Evolutionary conservation across 92 coral and sea anemone genomes (phyloP), one percentile per base, ranked within the genome.

Genomic region (Umimayanthus kanabou): DNA sequence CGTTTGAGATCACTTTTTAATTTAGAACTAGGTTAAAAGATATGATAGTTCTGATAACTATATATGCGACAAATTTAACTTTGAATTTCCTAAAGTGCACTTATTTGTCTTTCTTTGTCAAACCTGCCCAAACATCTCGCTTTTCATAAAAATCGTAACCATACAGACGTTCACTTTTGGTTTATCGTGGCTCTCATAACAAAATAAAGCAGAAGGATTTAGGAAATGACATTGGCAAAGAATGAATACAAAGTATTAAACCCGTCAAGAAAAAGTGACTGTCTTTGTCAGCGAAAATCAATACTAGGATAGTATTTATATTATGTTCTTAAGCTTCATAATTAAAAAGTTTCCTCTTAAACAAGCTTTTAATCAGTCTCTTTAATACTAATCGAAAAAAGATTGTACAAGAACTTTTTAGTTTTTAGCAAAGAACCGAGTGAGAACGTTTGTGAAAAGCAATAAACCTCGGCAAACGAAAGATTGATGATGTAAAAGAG

Each of bases 261-360:
- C 64, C 66, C 73, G 87, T 83, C 87, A 83, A 45, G 40, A 72
- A 70, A 83, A 66, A 83, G 18, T 83, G 87, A 69, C 87, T 83
- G 5, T 67, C 11, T 69, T 83, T 83, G 87, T 83, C 71, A 43
- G 22, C 4, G 42, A 83, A 67, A 71, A 70, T 83, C 65, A 83
- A 83, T 74, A 83, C 8, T 20, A 45, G 28, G 20, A 83, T 69
- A 69, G 87, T 70, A 83, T 83, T 20, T 70, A 28, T 70, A 70
- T 70, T 83, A 45, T 69, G 43, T 30, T 28, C 55, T 83, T 69
- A 83, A 83, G 77, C 79, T 83, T 83, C 15, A 22, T 70, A 43
- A 83, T 83, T 70, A 83, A 81, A 81, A 83, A 83, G 78, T 72
- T 83, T 83, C 47, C 15, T 70, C 76, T 83, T 70, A 45, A 47